These are phyloP conservation scores for Cynocephalus volans DNA, from an alignment of 2,113 vertebrate species.

Conservation along the genomic window DNA sequence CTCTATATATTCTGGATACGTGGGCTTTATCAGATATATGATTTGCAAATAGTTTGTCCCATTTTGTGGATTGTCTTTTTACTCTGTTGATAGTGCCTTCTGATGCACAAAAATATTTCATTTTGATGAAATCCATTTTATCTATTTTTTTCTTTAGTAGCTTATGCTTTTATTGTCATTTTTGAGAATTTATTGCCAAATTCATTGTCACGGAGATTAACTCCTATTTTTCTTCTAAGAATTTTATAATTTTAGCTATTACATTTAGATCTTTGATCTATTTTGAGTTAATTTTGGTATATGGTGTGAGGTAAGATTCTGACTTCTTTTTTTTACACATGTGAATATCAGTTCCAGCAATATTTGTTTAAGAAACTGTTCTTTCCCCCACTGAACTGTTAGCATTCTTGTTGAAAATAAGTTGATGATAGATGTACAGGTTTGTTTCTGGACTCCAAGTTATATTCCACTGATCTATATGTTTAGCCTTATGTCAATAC, in stretches of 20 bases:
- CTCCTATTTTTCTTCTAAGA: background rate
- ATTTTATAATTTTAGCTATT: background rate
- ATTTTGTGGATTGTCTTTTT: background rate
- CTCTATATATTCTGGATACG: background rate
- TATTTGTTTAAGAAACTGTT: background rate
- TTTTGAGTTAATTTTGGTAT: background rate
- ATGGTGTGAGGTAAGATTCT: background rate
- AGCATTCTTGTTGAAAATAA: background rate
- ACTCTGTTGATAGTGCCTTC: background rate
- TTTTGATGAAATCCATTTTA: background rate
- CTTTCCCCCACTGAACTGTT: background rate
- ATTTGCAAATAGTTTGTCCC: background rate
- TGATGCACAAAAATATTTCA: background rate
- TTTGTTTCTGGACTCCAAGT: background rate
- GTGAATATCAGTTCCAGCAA: background rate
- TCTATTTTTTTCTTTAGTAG: background rate
- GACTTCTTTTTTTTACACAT: background rate
- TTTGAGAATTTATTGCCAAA: background rate
- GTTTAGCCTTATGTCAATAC: background rate
- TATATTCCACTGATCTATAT: background rate
- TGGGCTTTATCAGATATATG: background rate
- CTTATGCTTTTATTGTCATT: background rate
- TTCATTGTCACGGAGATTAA: background rate
- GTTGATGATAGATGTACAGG: background rate
- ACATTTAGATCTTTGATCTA: background rate